Evolutionary conservation across 2,888 invertebrate species (phyloP), one percentile per base, ranked within the genome.

Genomic region (Zootermopsis nevadensis): DNA sequence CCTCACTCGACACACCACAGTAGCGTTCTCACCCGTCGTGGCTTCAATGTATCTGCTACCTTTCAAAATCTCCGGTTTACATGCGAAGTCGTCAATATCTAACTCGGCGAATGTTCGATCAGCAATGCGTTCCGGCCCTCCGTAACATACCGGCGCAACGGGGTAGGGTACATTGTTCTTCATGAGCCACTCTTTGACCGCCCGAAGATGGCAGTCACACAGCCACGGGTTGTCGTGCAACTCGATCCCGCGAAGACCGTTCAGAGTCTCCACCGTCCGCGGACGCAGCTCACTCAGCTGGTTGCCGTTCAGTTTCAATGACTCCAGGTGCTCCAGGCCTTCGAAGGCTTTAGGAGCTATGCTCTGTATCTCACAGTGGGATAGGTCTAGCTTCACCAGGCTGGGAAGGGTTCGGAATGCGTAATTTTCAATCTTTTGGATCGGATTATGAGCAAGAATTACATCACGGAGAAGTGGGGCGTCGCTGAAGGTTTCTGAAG

Each of bases 171-270:
- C 92, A 88, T 96, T 95, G 86, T 94, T 93, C 87, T 94, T 93
- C 80, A 93, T 93, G 85, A 97, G 90, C 97, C 97, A 97, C 87
- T 94, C 91, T 88, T 96, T 96, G 84, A 96, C 93, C 84, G 95
- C 94, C 80, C 97, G 91, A 84, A 97, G 89, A 35, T 95, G 93
- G 88, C 97, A 97, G 88, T 97, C 97, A 88, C 97, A 97, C 85
- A 94, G 93, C 97, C 97, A 97, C 0, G 96, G 96, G 89, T 97
- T 97, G 86, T 95, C 95, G 86, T 97, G 96, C 86, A 97, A 90
- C 88, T 96, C 96, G 85, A 97, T 94, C 69, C 94, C 95, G 88
- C 95, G 94, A 80, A 97, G 91, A 83, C 94, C 94, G 86, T 93
- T 93, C 83, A 95, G 88, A 80, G 93, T 94, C 88, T 95, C 95